These are phyloP conservation scores for Megalonaias nervosa DNA, from an alignment of 1,140 invertebrate species.

Conservation along the genomic window DNA sequence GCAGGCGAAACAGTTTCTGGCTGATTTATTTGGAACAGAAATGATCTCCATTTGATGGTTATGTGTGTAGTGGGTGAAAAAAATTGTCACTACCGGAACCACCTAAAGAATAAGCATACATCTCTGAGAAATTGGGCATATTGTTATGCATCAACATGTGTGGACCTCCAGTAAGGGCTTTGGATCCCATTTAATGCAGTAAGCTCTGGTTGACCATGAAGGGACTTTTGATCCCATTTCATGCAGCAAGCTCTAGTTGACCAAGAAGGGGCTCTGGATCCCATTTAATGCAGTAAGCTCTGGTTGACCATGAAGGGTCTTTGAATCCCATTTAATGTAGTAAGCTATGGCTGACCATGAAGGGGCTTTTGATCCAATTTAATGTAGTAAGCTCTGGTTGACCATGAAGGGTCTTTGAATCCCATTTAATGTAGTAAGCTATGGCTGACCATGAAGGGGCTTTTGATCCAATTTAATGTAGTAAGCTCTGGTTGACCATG, in stretches of 20 bases:
- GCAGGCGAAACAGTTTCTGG: background rate
- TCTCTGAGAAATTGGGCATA: constrained; percentile 7
- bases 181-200: background rate
- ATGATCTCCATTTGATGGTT: constrained; percentile 1
- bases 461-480: background rate
- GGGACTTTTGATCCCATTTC: background rate
- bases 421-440: no score
- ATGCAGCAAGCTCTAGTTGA: no score
- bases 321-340: no score
- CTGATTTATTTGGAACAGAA: constrained; percentile 4
- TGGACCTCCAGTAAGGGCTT: background rate
- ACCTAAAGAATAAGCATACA: constrained; percentile 15
- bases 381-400: background rate
- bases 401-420: background rate
- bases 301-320: background rate
- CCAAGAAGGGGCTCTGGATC: background rate
- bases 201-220: background rate
- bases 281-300: background rate
- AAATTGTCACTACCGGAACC: constrained; percentile 22
- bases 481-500: background rate
- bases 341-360: no score
- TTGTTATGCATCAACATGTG: constrained; percentile 1
- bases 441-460: no score
- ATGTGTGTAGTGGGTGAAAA: constrained; percentile 31
- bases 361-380: background rate